Percentiles rank a stretch among this genome's conserved stretches.
phyloP scores from a whole-genome alignment of 2,888 invertebrate species.

The Drepanosiphum platanoidis region DNA sequence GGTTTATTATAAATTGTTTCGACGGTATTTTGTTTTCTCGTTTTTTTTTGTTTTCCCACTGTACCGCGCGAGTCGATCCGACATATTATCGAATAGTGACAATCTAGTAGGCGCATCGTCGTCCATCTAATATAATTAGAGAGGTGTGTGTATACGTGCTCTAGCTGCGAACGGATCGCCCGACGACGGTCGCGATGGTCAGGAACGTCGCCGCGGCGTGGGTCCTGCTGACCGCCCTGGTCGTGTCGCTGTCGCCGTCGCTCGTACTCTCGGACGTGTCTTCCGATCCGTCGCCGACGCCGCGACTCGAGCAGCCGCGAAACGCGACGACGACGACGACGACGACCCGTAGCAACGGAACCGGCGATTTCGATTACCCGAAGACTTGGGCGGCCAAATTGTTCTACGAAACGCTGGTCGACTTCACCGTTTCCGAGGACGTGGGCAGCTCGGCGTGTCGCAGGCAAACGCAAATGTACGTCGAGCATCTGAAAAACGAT shows the following conservation, averaged over 20 bases:
- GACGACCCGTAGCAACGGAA: neutral
- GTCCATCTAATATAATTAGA: too few species aligned
- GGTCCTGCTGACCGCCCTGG: neutral
- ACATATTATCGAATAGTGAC: too few species aligned
- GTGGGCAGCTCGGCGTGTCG: constrained; percentile 63
- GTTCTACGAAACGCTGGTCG: constrained; percentile 28
- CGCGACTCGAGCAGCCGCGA: neutral
- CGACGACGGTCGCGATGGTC: neutral
- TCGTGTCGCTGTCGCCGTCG: neutral
- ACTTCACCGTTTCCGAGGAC: neutral
- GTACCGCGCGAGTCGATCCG: too few species aligned
- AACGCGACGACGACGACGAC: neutral
- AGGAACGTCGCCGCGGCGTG: neutral
- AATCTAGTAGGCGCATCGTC: too few species aligned
- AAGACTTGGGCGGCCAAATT: neutral
- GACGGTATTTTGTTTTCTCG: too few species aligned
- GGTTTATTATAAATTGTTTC: too few species aligned
- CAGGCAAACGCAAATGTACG: constrained; percentile 29
- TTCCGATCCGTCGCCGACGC: neutral
- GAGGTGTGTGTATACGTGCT: too few species aligned
- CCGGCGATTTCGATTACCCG: neutral
- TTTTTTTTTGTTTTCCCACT: too few species aligned
- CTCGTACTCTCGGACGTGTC: neutral
- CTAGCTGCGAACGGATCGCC: neutral
- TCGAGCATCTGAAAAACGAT: constrained; percentile 15